Evolutionary conservation across 2,888 invertebrate species (phyloP).

Genomic region (Graphium colonna): DNA sequence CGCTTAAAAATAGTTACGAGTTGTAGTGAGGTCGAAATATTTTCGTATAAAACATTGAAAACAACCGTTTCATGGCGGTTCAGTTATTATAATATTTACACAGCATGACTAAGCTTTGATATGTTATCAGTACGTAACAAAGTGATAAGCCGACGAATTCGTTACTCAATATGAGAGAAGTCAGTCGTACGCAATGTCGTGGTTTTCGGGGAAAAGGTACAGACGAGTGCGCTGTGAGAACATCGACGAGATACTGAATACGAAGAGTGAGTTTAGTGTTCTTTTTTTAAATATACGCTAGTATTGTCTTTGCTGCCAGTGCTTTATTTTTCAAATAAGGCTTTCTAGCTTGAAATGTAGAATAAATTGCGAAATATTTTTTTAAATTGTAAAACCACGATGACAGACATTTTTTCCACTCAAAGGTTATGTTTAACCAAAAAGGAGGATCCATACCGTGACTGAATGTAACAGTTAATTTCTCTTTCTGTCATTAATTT

Average conservation of each 20-base stretch:
- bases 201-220: slow-evolving; percentile 58
- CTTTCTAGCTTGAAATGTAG: too few species aligned
- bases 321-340: neutral
- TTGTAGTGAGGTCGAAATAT: neutral
- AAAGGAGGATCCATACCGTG: too few species aligned
- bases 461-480: too few species aligned
- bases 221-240: slow-evolving; percentile 51
- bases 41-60: neutral
- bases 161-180: slow-evolving; percentile 4
- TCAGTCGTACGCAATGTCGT: slow-evolving; percentile 39
- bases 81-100: slow-evolving; percentile 2
- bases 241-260: slow-evolving; percentile 47
- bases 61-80: neutral
- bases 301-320: too few species aligned
- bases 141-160: slow-evolving; percentile 3
- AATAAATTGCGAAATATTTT: neutral
- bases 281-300: too few species aligned
- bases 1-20: neutral
- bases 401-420: neutral
- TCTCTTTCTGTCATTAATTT: too few species aligned
- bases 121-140: slow-evolving; percentile 16
- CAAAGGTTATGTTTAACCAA: too few species aligned
- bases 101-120: slow-evolving; percentile 11
- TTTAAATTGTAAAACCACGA: slow-evolving; percentile 2
- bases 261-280: slow-evolving; percentile 59